phyloP scores from a whole-genome alignment of 92 coral and sea anemone species.

The Umimayanthus kanabou region DNA sequence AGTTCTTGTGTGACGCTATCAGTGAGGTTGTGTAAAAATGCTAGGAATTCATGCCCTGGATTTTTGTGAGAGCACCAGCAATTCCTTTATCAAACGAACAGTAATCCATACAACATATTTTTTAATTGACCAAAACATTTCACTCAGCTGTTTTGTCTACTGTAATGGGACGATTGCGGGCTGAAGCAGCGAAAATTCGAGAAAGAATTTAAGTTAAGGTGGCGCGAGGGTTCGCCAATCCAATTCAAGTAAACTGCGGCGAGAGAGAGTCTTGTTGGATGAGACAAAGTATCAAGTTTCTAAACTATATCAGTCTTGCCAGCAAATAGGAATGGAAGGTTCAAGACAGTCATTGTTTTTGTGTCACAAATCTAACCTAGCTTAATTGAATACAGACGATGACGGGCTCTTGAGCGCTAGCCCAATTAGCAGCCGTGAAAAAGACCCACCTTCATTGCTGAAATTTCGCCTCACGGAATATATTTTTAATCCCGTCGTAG shows the following conservation, averaged over 20 bases:
- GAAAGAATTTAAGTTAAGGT: neutral
- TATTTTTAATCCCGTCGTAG: neutral
- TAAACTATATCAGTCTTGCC: too few species aligned
- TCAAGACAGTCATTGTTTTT: neutral
- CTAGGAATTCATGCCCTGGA: neutral
- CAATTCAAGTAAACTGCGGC: neutral
- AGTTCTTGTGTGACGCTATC: slow-evolving; percentile 7
- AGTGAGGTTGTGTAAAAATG: neutral
- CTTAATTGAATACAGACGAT: neutral
- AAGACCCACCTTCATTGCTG: neutral
- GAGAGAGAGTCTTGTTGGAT: neutral
- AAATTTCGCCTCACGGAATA: neutral
- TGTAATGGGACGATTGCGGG: neutral
- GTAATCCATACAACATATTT: neutral
- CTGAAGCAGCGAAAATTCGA: neutral
- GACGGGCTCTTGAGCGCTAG: neutral
- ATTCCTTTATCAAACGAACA: neutral
- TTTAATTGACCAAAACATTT: neutral
- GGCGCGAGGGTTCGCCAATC: neutral
- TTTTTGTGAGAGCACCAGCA: neutral
- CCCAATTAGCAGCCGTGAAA: neutral
- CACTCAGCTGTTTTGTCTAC: neutral
- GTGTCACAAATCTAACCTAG: neutral
- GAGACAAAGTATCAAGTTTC: neutral
- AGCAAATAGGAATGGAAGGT: neutral